These are phyloP conservation scores for Tetranychus cinnabarinus DNA, from an alignment of 1,140 invertebrate species.

Conservation along the genomic window DNA sequence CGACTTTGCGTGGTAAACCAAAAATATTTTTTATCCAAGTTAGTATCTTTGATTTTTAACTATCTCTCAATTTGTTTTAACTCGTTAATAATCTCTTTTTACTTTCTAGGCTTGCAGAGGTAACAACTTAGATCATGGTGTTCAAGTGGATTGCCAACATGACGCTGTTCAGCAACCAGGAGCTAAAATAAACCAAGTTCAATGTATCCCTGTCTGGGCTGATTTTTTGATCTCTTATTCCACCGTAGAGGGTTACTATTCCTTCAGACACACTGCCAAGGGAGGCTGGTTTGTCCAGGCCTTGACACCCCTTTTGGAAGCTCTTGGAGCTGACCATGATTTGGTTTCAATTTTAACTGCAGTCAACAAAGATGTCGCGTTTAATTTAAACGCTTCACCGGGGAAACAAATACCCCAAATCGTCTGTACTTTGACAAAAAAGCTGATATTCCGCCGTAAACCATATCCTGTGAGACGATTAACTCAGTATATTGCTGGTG, in stretches of 20 bases:
- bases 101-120: constrained; percentile 52
- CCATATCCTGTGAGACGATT: no score
- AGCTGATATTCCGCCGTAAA: no score
- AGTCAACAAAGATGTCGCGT: constrained; percentile 38
- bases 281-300: constrained; percentile 85
- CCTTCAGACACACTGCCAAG: constrained; percentile 71
- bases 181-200: constrained; percentile 12
- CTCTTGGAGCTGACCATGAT: constrained; percentile 47
- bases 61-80: no score
- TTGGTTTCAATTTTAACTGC: constrained; percentile 65
- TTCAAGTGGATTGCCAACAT: not conserved
- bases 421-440: no score
- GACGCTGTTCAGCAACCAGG: not conserved
- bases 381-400: constrained; percentile 22
- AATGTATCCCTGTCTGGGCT: constrained; percentile 59
- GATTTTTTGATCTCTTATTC: constrained; percentile 84
- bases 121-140: constrained; percentile 45
- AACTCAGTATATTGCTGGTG: no score
- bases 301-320: constrained; percentile 46
- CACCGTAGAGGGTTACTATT: constrained; percentile 73
- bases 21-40: constrained; percentile 56
- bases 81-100: no score
- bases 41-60: not conserved
- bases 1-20: constrained; percentile 63
- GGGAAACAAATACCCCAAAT: constrained; percentile 10